Conservation (phyloP, 2,888 invertebrate species). For the Steromphala cineraria region DNA sequence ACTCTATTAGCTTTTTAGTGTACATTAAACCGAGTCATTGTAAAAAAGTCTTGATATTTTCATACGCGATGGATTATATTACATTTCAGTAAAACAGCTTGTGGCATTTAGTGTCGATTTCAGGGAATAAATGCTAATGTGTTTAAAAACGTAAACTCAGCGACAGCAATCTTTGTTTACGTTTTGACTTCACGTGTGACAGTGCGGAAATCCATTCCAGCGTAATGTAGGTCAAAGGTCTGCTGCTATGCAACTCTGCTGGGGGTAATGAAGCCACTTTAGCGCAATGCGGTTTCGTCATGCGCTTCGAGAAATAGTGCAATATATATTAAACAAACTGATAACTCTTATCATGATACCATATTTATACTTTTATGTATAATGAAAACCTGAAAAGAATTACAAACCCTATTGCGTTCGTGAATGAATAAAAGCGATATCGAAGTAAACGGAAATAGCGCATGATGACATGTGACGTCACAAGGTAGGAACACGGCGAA, state of each 20-base stretch:
- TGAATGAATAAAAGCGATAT: not conserved
- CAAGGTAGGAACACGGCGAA: not conserved
- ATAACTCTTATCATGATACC: too few relatives aligned
- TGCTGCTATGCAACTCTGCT: slow-evolving; percentile 65
- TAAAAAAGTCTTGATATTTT: too few relatives aligned
- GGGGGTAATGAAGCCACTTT: slow-evolving; percentile 55
- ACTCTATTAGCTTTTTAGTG: too few relatives aligned
- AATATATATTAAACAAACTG: too few relatives aligned
- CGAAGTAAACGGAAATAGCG: not conserved
- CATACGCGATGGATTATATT: too few relatives aligned
- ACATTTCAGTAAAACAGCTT: too few relatives aligned
- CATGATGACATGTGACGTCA: slow-evolving; percentile 6
- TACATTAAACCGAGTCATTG: too few relatives aligned
- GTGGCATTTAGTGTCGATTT: too few relatives aligned
- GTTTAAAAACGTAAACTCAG: too few relatives aligned
- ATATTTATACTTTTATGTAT: not conserved
- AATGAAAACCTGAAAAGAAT: not conserved
- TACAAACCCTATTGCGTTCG: not conserved
- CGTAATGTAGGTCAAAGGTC: slow-evolving; percentile 57
- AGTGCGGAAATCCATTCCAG: slow-evolving; percentile 21
- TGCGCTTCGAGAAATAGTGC: slow-evolving; percentile 36
- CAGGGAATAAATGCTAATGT: too few relatives aligned
- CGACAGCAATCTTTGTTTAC: not conserved
- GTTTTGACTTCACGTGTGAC: not conserved
- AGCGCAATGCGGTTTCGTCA: slow-evolving; percentile 32